Evolutionary conservation across 2,888 invertebrate genomes (phyloP), one percentile per base, ranked within the genome.

Genomic region (Chloroclysta siterata): DNA sequence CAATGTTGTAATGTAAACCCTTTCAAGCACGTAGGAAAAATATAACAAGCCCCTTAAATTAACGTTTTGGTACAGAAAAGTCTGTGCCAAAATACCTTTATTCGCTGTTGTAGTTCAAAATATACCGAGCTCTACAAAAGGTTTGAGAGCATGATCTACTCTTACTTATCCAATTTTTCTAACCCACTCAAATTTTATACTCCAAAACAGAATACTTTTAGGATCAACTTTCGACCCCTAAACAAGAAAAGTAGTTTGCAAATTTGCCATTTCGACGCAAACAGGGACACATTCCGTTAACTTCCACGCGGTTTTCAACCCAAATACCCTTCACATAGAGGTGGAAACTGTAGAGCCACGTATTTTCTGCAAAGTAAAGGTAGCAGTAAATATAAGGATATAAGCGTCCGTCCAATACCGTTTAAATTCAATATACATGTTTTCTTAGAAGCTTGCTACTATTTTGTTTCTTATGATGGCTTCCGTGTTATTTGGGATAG

Each of bases 351-450:
- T 13, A 39, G 8, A 48, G 10, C 17, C 28, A 46, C 0, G 17
- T 53, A 39, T 22, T 51, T 28, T 53, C 13, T 53, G 13, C 15
- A 53, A 59, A 54, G 50, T 59, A 60, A 59, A 60, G 66, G 55
- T 61, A 60, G 50, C 42, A 55, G 53, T 64, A 64, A 56, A 64
- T 55, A 41, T 53, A 47, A 36, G 53, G 48, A 50, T 55, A 52
- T 66, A 67, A 61, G 62, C 57, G 60, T 58, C 47, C 55, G 55
- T 69, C 60, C 75, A 70, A 76, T 74, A 73, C 67, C 69, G 72
- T 73, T 74, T 65, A 70, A 74, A 79, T 79, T 78, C 75, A 77
- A 79, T 76, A 74, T 73, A 77, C 70, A 74, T 74, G 68, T 71
- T 57, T 54, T 54, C 60, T 56, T 46, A 2, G 52, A 15, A 47